A percentile compares a stretch with the other conserved stretches of the same genome.
phyloP scores from a whole-genome alignment of 30 jellyfish, hydroid and myxozoan genomes.

The Hydra vulgaris region DNA sequence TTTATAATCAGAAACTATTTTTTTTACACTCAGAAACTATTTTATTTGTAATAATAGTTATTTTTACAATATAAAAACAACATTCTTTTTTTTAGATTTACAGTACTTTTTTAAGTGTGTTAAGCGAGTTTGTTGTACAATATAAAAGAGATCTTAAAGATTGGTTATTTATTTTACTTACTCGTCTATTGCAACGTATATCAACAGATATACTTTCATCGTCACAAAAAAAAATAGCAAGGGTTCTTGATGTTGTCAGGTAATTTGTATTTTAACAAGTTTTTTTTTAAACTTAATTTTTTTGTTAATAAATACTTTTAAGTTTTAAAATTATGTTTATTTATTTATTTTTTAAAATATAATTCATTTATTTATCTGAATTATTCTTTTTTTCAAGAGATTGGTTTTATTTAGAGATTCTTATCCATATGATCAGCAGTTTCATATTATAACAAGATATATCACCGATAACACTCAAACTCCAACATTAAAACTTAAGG shows the following conservation, averaged over 20 bases:
- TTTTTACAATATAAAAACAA: no score
- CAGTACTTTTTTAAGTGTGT: slow-evolving; percentile 76
- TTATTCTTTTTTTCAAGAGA: not conserved
- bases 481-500: slow-evolving; percentile 59
- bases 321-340: not conserved
- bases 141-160: slow-evolving; percentile 68
- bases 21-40: no score
- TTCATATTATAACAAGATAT: slow-evolving; percentile 80
- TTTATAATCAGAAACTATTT: no score
- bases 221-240: slow-evolving; percentile 77
- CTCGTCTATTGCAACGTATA: slow-evolving; percentile 75
- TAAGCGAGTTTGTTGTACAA: slow-evolving; percentile 84
- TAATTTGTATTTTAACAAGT: slow-evolving; percentile 9
- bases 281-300: not conserved
- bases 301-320: not conserved
- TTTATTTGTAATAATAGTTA: no score
- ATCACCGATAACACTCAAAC: slow-evolving; percentile 86
- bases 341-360: no score
- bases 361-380: not conserved
- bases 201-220: slow-evolving; percentile 84
- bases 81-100: no score
- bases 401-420: slow-evolving; percentile 67
- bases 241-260: slow-evolving; percentile 91
- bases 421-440: slow-evolving; percentile 93
- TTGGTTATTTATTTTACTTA: slow-evolving; percentile 74